Evolutionary conservation across 2,797 vertebrate species (phyloP), one percentile per base, ranked within the genome.

Genomic region (Oceanodroma leucorhoa): DNA sequence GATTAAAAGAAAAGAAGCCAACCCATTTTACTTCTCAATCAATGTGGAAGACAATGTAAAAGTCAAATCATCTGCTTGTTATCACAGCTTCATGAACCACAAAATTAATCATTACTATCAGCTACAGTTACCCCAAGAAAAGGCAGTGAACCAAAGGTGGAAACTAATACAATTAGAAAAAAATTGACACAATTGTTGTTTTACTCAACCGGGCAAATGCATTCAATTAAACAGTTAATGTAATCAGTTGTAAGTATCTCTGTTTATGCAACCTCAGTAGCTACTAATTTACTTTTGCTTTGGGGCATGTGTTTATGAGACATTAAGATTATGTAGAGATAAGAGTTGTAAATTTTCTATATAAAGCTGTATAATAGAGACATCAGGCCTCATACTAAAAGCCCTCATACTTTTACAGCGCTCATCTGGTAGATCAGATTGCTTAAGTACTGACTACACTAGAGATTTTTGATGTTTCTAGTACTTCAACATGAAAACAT

Each of bases 221-320:
- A 57, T 85, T 89, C 64, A 94, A 73, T 91, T 92, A 80, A 93
- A 91, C 50, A 84, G 61, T 81, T 89, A 89, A 88, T 58, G 51
- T 62, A 77, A 92, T 89, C 40, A 70, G 23, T 62, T 55, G 36
- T 57, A 82, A 92, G 32, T 34, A 85, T 70, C 55, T 83, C 80
- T 89, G 32, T 76, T 83, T 92, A 78, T 55, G 78, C 32, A 93
- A 66, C 15, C n/a, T 77, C 2, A 1, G 34, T 48, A 92, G n/a
- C 51, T 91, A 71, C 57, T 87, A 87, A 81, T 81, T 86, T 90
- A 60, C 24, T 83, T 93, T 93, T 80, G 50, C 57, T 90, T 54
- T 50, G 6, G 32, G 69, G 40, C 21, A 53, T 66, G 93, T 88
- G 18, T 89, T 94, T 84, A 84, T 87, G 27, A 87, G 27, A 5